Conservation (phyloP, 2,888 invertebrate species). For the Lycaena phlaeas region DNA sequence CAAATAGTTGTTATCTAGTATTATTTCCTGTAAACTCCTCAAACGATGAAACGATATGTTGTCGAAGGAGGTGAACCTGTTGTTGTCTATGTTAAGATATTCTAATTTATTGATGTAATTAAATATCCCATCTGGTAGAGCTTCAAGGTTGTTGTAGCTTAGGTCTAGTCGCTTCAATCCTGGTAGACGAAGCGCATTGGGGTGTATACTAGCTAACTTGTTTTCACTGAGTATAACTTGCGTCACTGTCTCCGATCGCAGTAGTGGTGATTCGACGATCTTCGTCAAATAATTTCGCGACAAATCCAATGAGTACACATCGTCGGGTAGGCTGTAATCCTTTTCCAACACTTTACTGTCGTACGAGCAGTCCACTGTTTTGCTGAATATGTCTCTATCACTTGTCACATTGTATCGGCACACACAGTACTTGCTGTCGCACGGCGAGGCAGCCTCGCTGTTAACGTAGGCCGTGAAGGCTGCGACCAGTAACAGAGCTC, state of each 20-base stretch:
- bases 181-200: conserved; percentile 38
- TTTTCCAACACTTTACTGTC: conserved; percentile 17
- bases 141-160: conserved; percentile 45
- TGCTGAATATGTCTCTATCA: conserved; percentile 32
- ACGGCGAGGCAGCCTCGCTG: conserved; percentile 33
- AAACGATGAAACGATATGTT: conserved; percentile 50
- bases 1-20: conserved; percentile 56
- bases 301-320: conserved; percentile 40
- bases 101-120: conserved; percentile 43
- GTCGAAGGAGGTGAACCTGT: conserved; percentile 46
- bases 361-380: conserved; percentile 45
- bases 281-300: conserved; percentile 42
- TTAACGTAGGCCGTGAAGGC: conserved; percentile 18
- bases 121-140: conserved; percentile 47
- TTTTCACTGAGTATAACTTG: conserved; percentile 43
- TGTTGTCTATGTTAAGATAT: conserved; percentile 55
- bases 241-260: conserved; percentile 35
- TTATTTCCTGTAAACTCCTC: conserved; percentile 43
- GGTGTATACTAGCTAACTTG: conserved; percentile 33
- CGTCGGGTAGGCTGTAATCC: conserved; percentile 34
- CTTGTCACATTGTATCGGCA: conserved; percentile 30
- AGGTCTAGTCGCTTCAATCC: conserved; percentile 49
- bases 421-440: conserved; percentile 45
- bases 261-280: conserved; percentile 27
- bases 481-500: conserved; percentile 23